Evolutionary conservation across 2,113 vertebrate species (phyloP), one percentile per base, ranked within the genome.

Genomic region (Rhinopomastus cyanomelas): DNA sequence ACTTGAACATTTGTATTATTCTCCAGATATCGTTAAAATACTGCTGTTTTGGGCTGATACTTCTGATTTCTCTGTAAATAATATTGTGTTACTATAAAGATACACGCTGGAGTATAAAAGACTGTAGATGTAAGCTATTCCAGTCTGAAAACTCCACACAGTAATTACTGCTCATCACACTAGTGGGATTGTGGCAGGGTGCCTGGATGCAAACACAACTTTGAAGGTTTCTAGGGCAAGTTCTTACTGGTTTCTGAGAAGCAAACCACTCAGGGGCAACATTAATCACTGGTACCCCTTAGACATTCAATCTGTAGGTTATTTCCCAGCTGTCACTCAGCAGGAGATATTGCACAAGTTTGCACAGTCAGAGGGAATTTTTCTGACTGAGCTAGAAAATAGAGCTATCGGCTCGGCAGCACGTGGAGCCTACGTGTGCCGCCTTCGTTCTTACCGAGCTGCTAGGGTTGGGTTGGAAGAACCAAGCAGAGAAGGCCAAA

Each of bases 241-340:
- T 30, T 67, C 61, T 68, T 75, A 78, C 73, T 61, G 44, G 61
- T 75, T 94, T 81, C 65, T 78, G 68, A 91, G 57, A 67, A 81
- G 39, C 42, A 89, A 95, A 75, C 8, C 27, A 48, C 62, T 92
- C 89, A 81, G 80, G 79, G 65, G 53, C 73, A 75, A 42, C 73
- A 91, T 92, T 95, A 94, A 94, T 95, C 94, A 94, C 46, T 1
- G 6, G 57, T 81, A 68, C 30, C 66, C 39, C 65, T 67, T 71
- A 89, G 93, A 91, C 87, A 66, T 53, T 95, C 65, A 85, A 89
- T 94, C 88, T 71, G 19, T 81, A 75, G 68, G 94, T 91, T 94
- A 92, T 96, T 94, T 95, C 89, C 82, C 61, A 84, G 61, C 49
- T 92, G 91, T 94, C 93, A 92, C 36, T 95, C 89, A 74, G 65